A percentile compares a stretch with the other conserved stretches of the same genome.
These are phyloP conservation scores for Halictus quadricinctus DNA, from an alignment of 2,888 invertebrate genomes.

Conservation along the genomic window DNA sequence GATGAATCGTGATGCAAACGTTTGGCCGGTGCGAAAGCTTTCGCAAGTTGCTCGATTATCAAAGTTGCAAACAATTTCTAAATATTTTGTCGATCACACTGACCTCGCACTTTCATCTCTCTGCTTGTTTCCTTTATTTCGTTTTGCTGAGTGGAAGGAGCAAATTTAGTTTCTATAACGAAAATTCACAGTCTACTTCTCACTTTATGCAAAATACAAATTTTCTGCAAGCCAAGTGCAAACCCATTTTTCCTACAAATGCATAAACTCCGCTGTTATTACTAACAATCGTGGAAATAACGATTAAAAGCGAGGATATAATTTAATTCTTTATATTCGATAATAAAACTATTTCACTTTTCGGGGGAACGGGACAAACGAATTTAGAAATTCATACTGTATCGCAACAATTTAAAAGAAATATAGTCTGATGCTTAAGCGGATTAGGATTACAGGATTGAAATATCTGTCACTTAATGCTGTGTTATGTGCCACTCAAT, in stretches of 20 bases:
- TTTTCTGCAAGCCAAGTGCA: no score
- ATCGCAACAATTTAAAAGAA: neutral
- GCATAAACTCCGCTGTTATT: no score
- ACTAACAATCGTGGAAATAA: no score
- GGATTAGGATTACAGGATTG: neutral
- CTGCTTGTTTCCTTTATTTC: no score
- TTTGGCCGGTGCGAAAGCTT: neutral
- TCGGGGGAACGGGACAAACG: neutral
- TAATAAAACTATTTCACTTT: neutral
- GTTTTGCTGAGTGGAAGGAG: no score
- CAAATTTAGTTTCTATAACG: no score
- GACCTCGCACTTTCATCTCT: no score
- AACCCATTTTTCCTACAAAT: no score
- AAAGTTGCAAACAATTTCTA: neutral
- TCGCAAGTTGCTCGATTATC: neutral
- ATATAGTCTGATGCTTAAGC: neutral
- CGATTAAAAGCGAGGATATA: neutral
- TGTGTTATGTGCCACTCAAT: neutral
- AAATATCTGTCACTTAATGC: neutral
- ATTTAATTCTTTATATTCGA: neutral
- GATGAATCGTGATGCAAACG: neutral
- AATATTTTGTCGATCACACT: no score
- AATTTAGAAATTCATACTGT: no score
- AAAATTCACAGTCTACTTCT: no score
- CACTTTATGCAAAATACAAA: no score